These are phyloP conservation scores for Meteorus colon DNA, from an alignment of 2,888 invertebrate genomes.

Conservation along the genomic window DNA sequence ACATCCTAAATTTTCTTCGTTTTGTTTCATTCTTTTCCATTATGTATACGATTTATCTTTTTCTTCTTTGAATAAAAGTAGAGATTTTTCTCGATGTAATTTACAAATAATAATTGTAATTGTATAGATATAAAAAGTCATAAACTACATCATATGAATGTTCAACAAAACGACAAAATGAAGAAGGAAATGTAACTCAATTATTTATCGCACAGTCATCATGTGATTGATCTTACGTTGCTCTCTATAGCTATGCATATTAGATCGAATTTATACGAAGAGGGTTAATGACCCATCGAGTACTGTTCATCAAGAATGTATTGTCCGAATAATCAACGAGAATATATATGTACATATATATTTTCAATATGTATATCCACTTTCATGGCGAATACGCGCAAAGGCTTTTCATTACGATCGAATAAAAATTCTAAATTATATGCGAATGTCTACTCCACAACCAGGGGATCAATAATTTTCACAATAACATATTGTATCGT, in stretches of 20 bases:
- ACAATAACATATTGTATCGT: neutral
- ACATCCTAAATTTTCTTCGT: neutral
- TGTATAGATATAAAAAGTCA: no score
- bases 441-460: neutral
- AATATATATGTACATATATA: neutral
- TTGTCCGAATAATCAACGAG: neutral
- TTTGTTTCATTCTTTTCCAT: neutral
- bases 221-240: constrained; percentile 4
- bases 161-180: neutral
- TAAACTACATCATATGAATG: neutral
- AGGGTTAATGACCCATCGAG: constrained; percentile 8
- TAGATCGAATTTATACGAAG: neutral
- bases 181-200: neutral
- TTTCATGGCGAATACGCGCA: neutral
- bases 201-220: constrained; percentile 15
- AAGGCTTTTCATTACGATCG: neutral
- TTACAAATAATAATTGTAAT: no score
- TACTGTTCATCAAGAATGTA: neutral
- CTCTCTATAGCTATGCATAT: neutral
- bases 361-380: neutral
- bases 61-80: no score
- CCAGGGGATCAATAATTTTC: neutral
- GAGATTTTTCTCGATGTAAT: no score
- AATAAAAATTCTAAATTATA: neutral
- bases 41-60: no score